Conservation (phyloP, 1,140 invertebrate genomes). For the Andricus grossulariae region DNA sequence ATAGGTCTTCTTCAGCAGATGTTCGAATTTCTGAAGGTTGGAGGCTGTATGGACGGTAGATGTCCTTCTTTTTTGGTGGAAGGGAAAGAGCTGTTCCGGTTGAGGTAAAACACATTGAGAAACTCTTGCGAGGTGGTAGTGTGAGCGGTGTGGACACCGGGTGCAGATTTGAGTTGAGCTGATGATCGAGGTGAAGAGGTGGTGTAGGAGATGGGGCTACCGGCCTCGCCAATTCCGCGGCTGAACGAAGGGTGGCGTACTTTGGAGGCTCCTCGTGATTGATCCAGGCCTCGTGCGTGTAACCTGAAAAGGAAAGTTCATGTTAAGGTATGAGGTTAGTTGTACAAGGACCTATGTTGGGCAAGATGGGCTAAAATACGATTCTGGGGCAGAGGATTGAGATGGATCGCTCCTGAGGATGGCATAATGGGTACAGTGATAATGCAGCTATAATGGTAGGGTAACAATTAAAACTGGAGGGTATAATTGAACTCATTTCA, state of each 20-base stretch:
- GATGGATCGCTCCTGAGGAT: background rate
- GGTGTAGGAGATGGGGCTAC: slow-evolving; percentile 48
- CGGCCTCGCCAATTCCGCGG: slow-evolving; percentile 74
- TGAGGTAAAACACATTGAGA: slow-evolving; percentile 88
- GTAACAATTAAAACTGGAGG: too few relatives aligned
- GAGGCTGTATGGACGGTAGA: slow-evolving; percentile 89
- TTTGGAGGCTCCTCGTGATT: slow-evolving; percentile 77
- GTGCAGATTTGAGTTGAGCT: slow-evolving; percentile 70
- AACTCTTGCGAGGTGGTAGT: slow-evolving; percentile 79
- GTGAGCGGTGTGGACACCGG: slow-evolving; percentile 61
- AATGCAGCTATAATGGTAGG: too few relatives aligned
- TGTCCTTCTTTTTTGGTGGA: slow-evolving; percentile 92
- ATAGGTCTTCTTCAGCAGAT: slow-evolving; percentile 85
- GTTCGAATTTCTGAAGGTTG: slow-evolving; percentile 82
- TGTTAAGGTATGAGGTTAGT: slow-evolving; percentile 3
- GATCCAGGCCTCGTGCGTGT: slow-evolving; percentile 73
- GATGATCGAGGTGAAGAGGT: slow-evolving; percentile 51
- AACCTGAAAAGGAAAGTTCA: slow-evolving; percentile 61
- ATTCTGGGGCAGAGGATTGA: slow-evolving; percentile 1
- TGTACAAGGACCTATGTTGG: slow-evolving; percentile 14
- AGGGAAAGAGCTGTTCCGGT: slow-evolving; percentile 87
- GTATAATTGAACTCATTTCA: too few relatives aligned
- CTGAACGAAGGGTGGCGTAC: slow-evolving; percentile 82
- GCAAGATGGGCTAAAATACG: slow-evolving; percentile 6
- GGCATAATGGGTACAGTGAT: background rate